These are phyloP conservation scores for Xestobium rufovillosum DNA, from an alignment of 2,888 invertebrate species.

Conservation along the genomic window DNA sequence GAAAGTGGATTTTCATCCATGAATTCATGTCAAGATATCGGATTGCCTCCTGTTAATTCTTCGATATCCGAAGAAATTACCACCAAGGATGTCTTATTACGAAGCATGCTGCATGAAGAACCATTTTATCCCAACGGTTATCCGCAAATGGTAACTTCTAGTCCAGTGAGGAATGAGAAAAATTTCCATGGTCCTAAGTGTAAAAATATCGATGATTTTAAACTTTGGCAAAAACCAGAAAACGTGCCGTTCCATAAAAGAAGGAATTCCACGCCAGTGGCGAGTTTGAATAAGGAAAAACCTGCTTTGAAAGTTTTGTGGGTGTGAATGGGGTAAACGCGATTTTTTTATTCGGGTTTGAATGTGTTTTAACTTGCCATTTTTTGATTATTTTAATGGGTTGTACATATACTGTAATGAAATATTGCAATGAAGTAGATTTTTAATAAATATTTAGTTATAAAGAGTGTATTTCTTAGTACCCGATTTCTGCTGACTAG, in stretches of 20 bases:
- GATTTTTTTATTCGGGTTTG: too few species aligned
- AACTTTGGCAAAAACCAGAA: conserved; percentile 35
- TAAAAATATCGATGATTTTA: conserved; percentile 27
- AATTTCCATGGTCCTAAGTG: conserved; percentile 9
- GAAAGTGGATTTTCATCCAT: conserved; percentile 83
- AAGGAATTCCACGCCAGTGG: conserved; percentile 38
- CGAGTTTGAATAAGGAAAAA: conserved; percentile 23
- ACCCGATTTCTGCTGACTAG: too few species aligned
- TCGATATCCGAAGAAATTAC: conserved; percentile 30
- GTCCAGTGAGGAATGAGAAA: too few species aligned
- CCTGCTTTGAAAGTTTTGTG: conserved; percentile 35
- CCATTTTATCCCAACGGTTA: conserved; percentile 18
- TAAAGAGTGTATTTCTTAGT: too few species aligned
- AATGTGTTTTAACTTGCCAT: too few species aligned
- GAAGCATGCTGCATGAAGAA: conserved; percentile 34
- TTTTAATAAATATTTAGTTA: too few species aligned
- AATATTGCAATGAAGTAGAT: too few species aligned
- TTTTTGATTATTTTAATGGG: too few species aligned
- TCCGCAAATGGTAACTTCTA: conserved; percentile 16
- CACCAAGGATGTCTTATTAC: conserved; percentile 32
- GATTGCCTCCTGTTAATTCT: conserved; percentile 51
- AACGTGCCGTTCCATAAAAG: conserved; percentile 29
- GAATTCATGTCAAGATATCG: conserved; percentile 77
- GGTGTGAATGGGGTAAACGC: conserved; percentile 30
- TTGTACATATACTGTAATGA: too few species aligned